Base-by-base conservation (phyloP, 92 coral and sea anemone species). In the Ricordea florida region DNA sequence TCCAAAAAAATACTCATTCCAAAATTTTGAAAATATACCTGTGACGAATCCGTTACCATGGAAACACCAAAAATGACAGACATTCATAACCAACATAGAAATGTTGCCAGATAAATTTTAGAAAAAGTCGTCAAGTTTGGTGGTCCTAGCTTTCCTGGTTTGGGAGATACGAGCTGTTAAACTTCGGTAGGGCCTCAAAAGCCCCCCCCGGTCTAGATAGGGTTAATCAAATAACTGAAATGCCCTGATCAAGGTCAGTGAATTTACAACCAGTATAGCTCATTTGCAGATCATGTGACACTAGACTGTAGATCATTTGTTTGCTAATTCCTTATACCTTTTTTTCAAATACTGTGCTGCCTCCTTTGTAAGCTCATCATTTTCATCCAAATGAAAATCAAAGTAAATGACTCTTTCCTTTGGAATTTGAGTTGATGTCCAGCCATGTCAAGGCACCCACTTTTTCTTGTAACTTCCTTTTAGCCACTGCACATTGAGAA, bases 401-500 rank as follows among this genome's bases (percentile, higher is more conserved):
- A 42, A 69, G 38, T 57, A 69, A 0, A 79, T 57, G 0, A 79
- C 78, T 57, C 85, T 79, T 38, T 58, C 61, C 53, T 79, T 68
- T 30, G 85, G 79, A 25, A 79, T 79, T 20, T 57, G 42, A 40
- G 29, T 38, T 34, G 53, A 42, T 9, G 62, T 29, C 69, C 71
- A 79, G 38, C 84, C 65, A 15, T 18, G 56, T 76, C 84, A 78
- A 13, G 76, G 68, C 16, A 37, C 47, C 84, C 67, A 59, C 26
- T 79, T 69, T 58, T 29, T 13, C 9, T 25, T 35, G 52, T 79
- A 67, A 35, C 77, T 69, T 47, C 82, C 82, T 30, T 75, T 75
- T 7, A 75, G 73, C 82, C 73, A 47, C 63, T 75, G 73, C 27
- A 75, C 53, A 13, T 3, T 46, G 17, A 75, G 37, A 13, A 27